Evolutionary conservation across 2,113 vertebrate genomes (phyloP).

Genomic region (Nipponia nippon): DNA sequence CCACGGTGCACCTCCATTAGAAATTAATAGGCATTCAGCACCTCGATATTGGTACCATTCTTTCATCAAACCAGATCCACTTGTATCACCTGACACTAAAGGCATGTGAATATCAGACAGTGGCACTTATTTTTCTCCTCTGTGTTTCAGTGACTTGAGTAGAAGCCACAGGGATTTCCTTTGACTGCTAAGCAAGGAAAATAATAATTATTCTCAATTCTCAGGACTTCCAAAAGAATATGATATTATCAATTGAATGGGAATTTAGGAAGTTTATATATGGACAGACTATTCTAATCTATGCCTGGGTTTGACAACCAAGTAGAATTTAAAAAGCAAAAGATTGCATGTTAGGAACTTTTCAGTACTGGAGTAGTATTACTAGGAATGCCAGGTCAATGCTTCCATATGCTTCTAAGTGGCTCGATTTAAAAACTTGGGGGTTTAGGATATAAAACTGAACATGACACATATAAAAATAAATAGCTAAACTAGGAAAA

Average conservation of each 20-base stretch:
- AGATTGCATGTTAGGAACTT: not conserved
- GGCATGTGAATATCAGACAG: not conserved
- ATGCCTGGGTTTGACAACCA: not conserved
- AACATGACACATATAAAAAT: not conserved
- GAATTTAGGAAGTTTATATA: not conserved
- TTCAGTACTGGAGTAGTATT: not conserved
- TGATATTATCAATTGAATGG: not conserved
- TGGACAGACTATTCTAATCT: not conserved
- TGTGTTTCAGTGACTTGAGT: not conserved
- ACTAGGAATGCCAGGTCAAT: not conserved
- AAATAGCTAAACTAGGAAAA: not conserved
- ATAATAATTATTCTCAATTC: not conserved
- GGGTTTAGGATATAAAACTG: not conserved
- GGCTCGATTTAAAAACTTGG: not conserved
- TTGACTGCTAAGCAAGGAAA: not conserved
- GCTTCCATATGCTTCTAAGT: not conserved
- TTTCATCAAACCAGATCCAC: not conserved
- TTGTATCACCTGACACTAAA: not conserved
- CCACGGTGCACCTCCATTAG: not conserved
- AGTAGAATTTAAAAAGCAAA: not conserved
- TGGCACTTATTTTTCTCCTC: not conserved
- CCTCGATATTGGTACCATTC: not conserved
- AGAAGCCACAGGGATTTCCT: not conserved
- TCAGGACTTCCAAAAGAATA: not conserved
- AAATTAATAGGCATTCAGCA: not conserved